phyloP scores from a whole-genome alignment of 2,797 vertebrate genomes.

The Hapalemur alaotrensis region DNA sequence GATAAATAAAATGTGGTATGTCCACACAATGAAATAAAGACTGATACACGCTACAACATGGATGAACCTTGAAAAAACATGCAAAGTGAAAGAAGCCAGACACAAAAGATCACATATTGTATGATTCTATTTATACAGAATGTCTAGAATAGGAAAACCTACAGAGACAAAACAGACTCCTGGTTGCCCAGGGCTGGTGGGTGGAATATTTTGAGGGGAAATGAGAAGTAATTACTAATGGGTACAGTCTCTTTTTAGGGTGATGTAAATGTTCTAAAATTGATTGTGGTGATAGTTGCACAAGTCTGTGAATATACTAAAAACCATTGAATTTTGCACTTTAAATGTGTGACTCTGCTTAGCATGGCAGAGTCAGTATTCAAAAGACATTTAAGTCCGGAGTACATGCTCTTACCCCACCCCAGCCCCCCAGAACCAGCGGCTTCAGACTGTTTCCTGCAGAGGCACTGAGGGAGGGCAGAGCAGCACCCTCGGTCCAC shows the following conservation, averaged over 20 bases:
- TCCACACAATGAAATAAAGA: not conserved
- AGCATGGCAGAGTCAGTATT: not conserved
- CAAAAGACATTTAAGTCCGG: not conserved
- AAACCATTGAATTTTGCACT: not conserved
- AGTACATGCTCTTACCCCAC: not conserved
- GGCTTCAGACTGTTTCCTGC: not conserved
- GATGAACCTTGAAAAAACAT: not conserved
- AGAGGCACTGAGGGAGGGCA: accelerated
- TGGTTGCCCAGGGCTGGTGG: not conserved
- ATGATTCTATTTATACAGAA: not conserved
- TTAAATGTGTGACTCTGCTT: not conserved
- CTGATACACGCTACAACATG: accelerated
- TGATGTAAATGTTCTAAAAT: not conserved
- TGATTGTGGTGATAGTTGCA: not conserved
- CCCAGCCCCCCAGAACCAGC: not conserved
- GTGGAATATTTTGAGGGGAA: not conserved
- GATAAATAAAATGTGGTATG: not conserved
- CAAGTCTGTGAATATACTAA: not conserved
- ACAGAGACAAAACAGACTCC: not conserved
- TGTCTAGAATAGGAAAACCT: not conserved
- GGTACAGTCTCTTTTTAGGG: not conserved
- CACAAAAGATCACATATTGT: not conserved
- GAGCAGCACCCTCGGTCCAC: accelerated
- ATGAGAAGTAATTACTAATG: no score
- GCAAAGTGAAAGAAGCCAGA: not conserved